Conservation (phyloP, 2,888 invertebrate genomes). For the Meiosimyza platycephala region DNA sequence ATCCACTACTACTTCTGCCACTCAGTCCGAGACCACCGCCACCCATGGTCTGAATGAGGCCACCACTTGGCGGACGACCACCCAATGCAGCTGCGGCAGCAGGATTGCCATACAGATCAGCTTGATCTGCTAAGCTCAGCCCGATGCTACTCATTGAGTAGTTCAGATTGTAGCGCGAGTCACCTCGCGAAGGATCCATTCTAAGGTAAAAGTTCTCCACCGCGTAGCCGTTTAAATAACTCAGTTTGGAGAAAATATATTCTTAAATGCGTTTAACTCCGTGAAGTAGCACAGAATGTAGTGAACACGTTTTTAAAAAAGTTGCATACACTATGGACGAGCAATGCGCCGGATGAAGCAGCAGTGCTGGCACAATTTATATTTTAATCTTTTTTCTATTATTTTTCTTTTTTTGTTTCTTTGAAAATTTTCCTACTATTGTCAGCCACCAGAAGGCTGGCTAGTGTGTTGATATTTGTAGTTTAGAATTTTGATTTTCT, state of each 20-base stretch:
- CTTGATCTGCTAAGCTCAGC: slow-evolving; percentile 81
- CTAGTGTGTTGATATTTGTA: slow-evolving; percentile 23
- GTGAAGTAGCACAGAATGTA: slow-evolving; percentile 7
- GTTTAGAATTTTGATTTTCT: slow-evolving; percentile 15
- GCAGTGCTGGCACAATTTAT: slow-evolving; percentile 40
- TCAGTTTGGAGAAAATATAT: slow-evolving; percentile 43
- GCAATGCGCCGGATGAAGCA: slow-evolving; percentile 32
- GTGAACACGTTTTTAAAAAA: slow-evolving; percentile 33
- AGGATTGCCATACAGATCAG: slow-evolving; percentile 80
- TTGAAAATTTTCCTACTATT: slow-evolving; percentile 23
- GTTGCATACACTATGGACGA: slow-evolving; percentile 21
- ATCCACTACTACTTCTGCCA: slow-evolving; percentile 67
- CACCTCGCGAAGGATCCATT: slow-evolving; percentile 92
- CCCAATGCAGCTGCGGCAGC: slow-evolving; percentile 61
- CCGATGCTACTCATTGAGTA: slow-evolving; percentile 85
- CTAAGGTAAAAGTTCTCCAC: slow-evolving; percentile 67
- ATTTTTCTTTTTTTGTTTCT: slow-evolving; percentile 36
- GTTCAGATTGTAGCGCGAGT: slow-evolving; percentile 89
- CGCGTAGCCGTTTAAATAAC: slow-evolving; percentile 52
- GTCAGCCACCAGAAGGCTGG: slow-evolving; percentile 9
- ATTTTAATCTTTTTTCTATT: slow-evolving; percentile 46
- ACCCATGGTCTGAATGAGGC: slow-evolving; percentile 68
- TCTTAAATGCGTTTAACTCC: not conserved
- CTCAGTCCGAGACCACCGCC: slow-evolving; percentile 57
- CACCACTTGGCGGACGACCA: slow-evolving; percentile 73